Base-by-base conservation (phyloP, 1,140 invertebrate species). In the Idris sp. region DNA sequence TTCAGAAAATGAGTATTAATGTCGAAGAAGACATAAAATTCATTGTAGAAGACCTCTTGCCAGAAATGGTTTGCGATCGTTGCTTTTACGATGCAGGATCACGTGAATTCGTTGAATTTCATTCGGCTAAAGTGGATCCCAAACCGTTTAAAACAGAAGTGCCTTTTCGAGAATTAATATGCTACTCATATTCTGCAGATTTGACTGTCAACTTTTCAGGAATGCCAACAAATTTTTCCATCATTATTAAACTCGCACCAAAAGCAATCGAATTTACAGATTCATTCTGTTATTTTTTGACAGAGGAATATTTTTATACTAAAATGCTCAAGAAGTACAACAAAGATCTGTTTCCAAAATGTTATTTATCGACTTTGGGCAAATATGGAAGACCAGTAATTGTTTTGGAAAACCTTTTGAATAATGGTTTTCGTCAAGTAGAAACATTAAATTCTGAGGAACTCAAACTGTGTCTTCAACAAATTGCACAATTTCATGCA, bases 41-140 rank as follows among this genome's bases (percentile, higher is more conserved):
- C 28, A 82, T 87, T 30, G 56, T 76, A 38, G 49, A 53, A 0
- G 73, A 82, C 2, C 51, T 87, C 5, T 16, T 87, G 4, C 84
- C 82, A n/a, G 82, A 86, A 58, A 80, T 86, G 79, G 80, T 85
- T 0, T 22, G 81, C 15, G 74, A 83, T 46, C 79, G 86, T 9
- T 82, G 76, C 7, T 87, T 87, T 56, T 87, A 85, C 38, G 81
- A 84, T 13, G 0, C 61, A 1, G 71, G 48, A n/a, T 87, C 85
- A 8, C 78, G 85, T 1, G 86, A 87, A 61, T 87, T 86, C 19
- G 78, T 87, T n/a, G 83, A 87, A 30, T 73, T 84, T 7, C 67
- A 77, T 3, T 81, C 80, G 1, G 78, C 49, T 1, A 13, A 30
- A 2, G 61, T 74, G 4, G 61, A 56, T 11, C 35, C 5, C 11